Evolutionary conservation across 2,113 vertebrate genomes (phyloP), one percentile per base, ranked within the genome.

Genomic region (Hippocampus zosterae): DNA sequence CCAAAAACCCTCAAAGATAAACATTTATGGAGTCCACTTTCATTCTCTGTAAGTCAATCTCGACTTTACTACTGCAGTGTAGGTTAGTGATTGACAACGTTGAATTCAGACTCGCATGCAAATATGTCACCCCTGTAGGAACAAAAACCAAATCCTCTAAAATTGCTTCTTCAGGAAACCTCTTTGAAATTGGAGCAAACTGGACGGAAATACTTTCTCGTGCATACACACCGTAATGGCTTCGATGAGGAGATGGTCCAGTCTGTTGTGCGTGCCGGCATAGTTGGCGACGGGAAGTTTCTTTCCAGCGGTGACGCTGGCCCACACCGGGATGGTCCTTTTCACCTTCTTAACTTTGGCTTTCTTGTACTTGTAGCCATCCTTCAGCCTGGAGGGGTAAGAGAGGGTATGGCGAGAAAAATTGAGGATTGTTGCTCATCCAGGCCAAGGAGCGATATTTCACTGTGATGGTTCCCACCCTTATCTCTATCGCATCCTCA

Each of bases 281-380:
- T 92, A 92, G 87, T 93, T 96, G 88, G 95, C 91, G 6, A 95
- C 93, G 1, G 93, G 91, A 19, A 94, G 92, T 15, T 96, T 92
- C 89, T 96, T 96, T 88, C 91, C 94, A 73, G 92, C 90, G 19
- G 95, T 90, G 71, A 99, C 90, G 2, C 95, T 97, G 8, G 97
- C 97, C 97, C 97, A 99, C 0, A 94, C 92, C 40, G 97, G 97
- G 84, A 99, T 97, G 37, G 94, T 97, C 90, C 94, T 93, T 79
- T 96, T 98, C 89, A 98, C 93, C 81, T 98, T 99, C 92, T 96
- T 99, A 81, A 89, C 92, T 89, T 96, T 99, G 81, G 93, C 91
- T 85, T 97, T 98, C 84, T 95, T 83, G 56, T 90, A 88, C 59
- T 91, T 90, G 29, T 91, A 89, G 59, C 92, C 94, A 60, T 98